Evolutionary conservation across 1,140 invertebrate species (phyloP).

Genomic region (Eueides isabella): DNA sequence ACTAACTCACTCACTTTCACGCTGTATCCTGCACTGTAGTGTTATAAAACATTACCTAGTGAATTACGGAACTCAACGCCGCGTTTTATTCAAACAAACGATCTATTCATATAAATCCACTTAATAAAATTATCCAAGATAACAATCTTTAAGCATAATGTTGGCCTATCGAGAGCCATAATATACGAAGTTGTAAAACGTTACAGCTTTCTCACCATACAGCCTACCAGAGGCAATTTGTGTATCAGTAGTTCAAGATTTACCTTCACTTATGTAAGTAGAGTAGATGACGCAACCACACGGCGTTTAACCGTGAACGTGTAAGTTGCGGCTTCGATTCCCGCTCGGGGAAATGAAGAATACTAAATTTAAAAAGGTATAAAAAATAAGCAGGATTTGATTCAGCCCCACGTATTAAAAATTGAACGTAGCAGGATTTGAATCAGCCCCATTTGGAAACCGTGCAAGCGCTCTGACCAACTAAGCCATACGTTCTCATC

Average conservation of each 20-base stretch:
- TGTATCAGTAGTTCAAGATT: neutral
- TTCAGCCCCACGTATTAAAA: too few species aligned
- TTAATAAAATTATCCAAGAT: neutral
- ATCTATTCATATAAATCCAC: neutral
- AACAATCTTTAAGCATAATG: neutral
- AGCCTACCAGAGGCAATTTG: neutral
- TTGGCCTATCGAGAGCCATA: neutral
- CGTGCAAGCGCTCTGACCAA: too few species aligned
- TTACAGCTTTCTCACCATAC: slow-evolving; percentile 2
- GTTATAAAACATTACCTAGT: too few species aligned
- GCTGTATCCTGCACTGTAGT: too few species aligned
- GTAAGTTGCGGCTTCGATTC: neutral
- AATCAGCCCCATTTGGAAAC: too few species aligned
- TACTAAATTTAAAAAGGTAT: too few species aligned
- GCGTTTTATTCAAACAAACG: too few species aligned
- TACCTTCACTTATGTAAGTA: neutral
- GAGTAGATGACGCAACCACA: neutral
- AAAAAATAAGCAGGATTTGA: too few species aligned
- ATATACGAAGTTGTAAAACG: slow-evolving; percentile 1
- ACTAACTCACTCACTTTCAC: too few species aligned
- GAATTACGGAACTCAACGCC: too few species aligned
- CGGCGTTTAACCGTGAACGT: neutral
- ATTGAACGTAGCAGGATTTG: too few species aligned
- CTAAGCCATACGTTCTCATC: too few species aligned
- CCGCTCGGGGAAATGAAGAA: neutral